Evolutionary conservation across 2,797 vertebrate species (phyloP).

Genomic region (Sebastes goodei): DNA sequence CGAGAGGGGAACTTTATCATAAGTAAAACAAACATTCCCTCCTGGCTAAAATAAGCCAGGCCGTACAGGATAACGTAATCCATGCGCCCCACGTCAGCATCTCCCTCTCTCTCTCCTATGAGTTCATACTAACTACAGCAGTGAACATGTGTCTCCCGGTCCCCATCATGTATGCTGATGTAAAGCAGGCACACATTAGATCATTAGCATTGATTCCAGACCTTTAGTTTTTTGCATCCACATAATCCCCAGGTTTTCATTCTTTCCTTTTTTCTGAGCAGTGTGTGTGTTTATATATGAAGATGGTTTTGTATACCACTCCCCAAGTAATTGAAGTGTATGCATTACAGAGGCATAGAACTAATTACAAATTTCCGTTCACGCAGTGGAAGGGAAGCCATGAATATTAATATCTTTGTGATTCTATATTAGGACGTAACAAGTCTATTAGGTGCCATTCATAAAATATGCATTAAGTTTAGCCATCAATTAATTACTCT

Average conservation of each 20-base stretch:
- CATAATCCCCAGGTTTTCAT: background rate
- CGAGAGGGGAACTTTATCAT: constrained; percentile 58
- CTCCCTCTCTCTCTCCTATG: constrained; percentile 2
- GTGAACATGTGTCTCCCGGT: constrained; percentile 24
- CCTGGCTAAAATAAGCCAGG: constrained; percentile 52
- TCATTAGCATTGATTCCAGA: constrained; percentile 46
- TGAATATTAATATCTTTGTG: constrained; percentile 61
- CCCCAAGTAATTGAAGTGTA: constrained; percentile 29
- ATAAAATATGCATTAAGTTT: constrained; percentile 71
- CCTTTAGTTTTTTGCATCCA: constrained; percentile 12
- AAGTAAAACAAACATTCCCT: constrained; percentile 69
- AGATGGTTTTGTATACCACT: constrained; percentile 27
- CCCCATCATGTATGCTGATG: constrained; percentile 26
- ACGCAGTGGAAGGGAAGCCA: constrained; percentile 28
- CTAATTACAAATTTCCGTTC: constrained; percentile 45
- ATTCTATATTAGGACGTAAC: constrained; percentile 52
- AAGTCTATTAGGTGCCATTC: constrained; percentile 56
- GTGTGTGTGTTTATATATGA: background rate
- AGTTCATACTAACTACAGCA: constrained; percentile 44
- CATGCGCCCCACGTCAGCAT: constrained; percentile 15
- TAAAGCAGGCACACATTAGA: constrained; percentile 50
- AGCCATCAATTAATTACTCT: constrained; percentile 63
- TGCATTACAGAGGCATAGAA: constrained; percentile 28
- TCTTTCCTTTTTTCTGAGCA: background rate
- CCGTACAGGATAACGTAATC: constrained; percentile 46